Evolutionary conservation across 2,888 invertebrate species (phyloP), one percentile per base, ranked within the genome.

Genomic region (Pseudococcus jackbeardsleyi): DNA sequence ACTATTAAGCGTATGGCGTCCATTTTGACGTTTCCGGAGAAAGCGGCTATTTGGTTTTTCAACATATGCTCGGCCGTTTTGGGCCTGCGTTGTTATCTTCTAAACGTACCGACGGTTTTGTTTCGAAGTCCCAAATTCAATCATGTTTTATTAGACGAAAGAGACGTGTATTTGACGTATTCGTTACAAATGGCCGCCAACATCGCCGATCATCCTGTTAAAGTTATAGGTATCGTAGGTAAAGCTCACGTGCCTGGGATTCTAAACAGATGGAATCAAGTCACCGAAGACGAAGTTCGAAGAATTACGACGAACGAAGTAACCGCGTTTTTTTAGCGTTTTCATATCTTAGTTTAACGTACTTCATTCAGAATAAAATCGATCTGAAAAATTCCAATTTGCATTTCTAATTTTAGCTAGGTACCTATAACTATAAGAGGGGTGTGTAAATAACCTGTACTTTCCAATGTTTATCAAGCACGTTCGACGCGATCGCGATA

Each of bases 1-100:
- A 88, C 88, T 39, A 85, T 88, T 39, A 88, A 88, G 42, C 68
- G 88, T 22, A 88, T 88, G 88, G 88, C 88, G 46, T 88, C 85
- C 26, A 88, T 84, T 68, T 50, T 88, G 8, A 85, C 85, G 9
- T 50, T 88, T 11, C 85, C 85, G 72, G 85, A 85, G 77, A 88
- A 88, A 72, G 72, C 50, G 12, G 84, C 77, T 22, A 85, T 88
- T 68, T 77, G 77, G 85, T 88, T 88, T 39, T 84, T 88, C 77
- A 88, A 84, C 50, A 77, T 88, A 22, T 85, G 64, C 54, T 84
- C 88, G 77, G 85, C 88, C 6, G 72, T 88, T 22, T 59, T 88
- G 42, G 88, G 88, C 1, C 19, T 85, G 19, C 68, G 88, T 12
- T 88, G 88, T 85, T 85, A 77, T 48, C 39, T 88, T 33, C 26